Evolutionary conservation across 2,888 invertebrate species (phyloP), one percentile per base, ranked within the genome.

Genomic region (Melipona bicolor): DNA sequence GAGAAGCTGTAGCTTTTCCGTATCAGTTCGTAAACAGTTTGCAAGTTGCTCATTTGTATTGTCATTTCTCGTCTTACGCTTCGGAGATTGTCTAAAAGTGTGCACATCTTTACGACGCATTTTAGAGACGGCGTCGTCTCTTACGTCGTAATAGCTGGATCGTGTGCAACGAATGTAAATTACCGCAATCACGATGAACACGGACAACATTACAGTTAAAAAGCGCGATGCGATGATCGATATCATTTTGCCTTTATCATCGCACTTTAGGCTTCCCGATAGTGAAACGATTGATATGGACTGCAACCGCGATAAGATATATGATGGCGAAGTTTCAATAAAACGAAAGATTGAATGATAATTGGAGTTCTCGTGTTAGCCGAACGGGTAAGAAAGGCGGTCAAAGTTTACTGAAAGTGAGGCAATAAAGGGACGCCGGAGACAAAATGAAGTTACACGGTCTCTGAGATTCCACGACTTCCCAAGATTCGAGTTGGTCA

Each of bases 171-270:
- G 68, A 56, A 62, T 49, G 76, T 70, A 70, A 70, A 79, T 68
- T 70, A 50, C 50, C n/a, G 32, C 50, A 61, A 76, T 80, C 76
- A 69, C 32, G 62, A 71, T 67, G 72, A 65, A 59, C 17, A 61
- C 52, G 49, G 54, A 21, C 62, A 69, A 36, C n/a, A 76, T 72
- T 15, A 61, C 27, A n/a, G 32, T 49, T 78, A 77, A 82, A 84
- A 84, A 86, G 74, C 27, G 52, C 59, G 79, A 79, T 81, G 73
- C 69, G n/a, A 43, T 59, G 85, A 91, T 89, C 92, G 90, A 91
- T 90, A 90, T 54, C 84, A 19, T 77, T 83, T 91, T 3, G 17
- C 24, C 9, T 24, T 27, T 92, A 92, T 92, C 92, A 84, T 84
- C 90, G 87, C 84, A 87, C 24, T n/a, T 65, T 84, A 65, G 65